These are phyloP conservation scores for Pomatostomus ruficeps DNA, from an alignment of 2,113 vertebrate genomes.

Conservation along the genomic window DNA sequence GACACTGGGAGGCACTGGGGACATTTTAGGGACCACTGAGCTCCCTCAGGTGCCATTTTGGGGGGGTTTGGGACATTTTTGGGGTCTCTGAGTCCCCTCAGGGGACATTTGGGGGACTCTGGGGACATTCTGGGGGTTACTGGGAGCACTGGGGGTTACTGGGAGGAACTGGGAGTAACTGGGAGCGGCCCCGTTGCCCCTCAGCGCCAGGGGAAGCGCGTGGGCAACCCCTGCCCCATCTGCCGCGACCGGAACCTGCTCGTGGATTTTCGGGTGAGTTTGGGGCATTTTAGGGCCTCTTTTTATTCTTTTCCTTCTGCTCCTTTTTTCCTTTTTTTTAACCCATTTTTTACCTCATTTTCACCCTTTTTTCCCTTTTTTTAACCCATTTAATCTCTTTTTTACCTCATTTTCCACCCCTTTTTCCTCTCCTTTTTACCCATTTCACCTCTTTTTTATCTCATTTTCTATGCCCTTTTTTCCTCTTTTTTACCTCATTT, in stretches of 20 bases:
- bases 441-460: no score
- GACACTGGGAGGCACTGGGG: background rate
- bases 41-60: background rate
- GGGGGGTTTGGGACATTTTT: no score
- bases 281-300: no score
- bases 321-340: background rate
- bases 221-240: background rate
- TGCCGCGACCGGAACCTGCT: background rate
- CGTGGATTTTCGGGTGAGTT: background rate
- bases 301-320: accelerated
- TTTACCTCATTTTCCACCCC: no score
- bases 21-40: background rate
- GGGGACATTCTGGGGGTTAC: background rate
- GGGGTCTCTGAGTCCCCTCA: no score
- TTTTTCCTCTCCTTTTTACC: no score
- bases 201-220: background rate
- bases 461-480: no score
- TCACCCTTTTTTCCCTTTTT: accelerated
- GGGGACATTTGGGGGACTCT: no score
- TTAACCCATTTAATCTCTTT: no score
- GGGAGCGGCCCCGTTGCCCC: accelerated
- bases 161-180: background rate
- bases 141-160: background rate
- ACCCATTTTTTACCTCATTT: background rate
- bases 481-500: no score